Evolutionary conservation across 2,888 invertebrate species (phyloP).

Genomic region (Phytoseiulus persimilis): DNA sequence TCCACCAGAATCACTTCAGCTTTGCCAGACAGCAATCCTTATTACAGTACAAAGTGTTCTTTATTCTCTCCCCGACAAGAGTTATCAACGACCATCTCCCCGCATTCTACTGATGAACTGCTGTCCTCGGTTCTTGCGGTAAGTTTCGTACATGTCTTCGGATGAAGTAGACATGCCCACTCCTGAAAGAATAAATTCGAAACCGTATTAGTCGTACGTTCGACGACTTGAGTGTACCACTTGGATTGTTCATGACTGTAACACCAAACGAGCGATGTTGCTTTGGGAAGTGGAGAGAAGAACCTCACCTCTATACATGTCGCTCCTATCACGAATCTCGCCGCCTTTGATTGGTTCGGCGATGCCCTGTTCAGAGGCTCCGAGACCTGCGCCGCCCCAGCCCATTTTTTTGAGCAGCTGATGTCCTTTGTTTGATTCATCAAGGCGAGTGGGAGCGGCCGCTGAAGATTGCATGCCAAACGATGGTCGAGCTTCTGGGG

Average conservation of each 20-base stretch:
- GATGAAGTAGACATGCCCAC: conserved; percentile 16
- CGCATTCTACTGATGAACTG: conserved; percentile 90
- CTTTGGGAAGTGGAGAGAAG: too few relatives aligned
- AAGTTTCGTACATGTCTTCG: conserved; percentile 89
- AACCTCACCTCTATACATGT: conserved; percentile 81
- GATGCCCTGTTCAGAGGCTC: conserved; percentile 88
- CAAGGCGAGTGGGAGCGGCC: conserved; percentile 50
- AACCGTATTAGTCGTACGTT: too few relatives aligned
- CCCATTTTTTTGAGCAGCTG: conserved; percentile 94
- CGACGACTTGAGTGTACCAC: too few relatives aligned
- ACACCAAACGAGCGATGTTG: too few relatives aligned
- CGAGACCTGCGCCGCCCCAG: conserved; percentile 89
- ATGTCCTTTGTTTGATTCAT: conserved; percentile 89
- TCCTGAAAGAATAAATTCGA: not conserved
- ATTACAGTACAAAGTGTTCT: not conserved
- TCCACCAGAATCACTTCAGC: too few relatives aligned
- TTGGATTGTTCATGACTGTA: too few relatives aligned
- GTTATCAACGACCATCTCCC: conserved; percentile 56
- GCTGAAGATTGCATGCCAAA: conserved; percentile 62
- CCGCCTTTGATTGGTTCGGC: conserved; percentile 87
- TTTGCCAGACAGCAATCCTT: too few relatives aligned
- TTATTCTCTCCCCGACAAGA: not conserved
- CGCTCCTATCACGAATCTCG: conserved; percentile 74
- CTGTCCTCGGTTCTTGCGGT: conserved; percentile 88
- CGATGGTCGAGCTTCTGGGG: conserved; percentile 61